Base-by-base conservation (phyloP, 2,797 vertebrate genomes). In the Falco biarmicus region DNA sequence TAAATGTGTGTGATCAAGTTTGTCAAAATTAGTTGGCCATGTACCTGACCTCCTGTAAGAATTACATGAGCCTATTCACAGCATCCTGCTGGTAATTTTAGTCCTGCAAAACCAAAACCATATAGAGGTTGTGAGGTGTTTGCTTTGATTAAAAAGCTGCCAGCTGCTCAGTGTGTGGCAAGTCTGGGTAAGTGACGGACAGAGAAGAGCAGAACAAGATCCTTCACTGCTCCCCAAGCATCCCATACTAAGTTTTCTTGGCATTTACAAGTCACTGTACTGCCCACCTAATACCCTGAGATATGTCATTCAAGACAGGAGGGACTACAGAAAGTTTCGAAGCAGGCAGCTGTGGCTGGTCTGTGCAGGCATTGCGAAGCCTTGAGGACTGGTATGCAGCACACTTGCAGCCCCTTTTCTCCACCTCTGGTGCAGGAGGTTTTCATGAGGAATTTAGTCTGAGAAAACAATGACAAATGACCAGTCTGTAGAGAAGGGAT, bases 391-490 rank as follows among this genome's bases (percentile, higher is more conserved):
- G 50, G 14, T 69, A 43, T 51, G 37, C n/a, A 70, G n/a, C 37
- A 48, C 7, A 5, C 68, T 69, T 87, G 45, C 34, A 93, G 31
- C 15, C 17, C 34, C 31, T 75, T 80, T 71, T 74, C 60, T 89
- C 39, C 26, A 34, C 7, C 6, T 66, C 75, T 39, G 15, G 60
- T 87, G 47, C 26, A 89, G 15, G 39, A 78, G 50, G 45, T 84
- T 79, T 70, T 90, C 66, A 17, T 53, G 63, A 28, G 14, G 43
- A 89, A 87, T 89, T 94, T 74, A 80, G 45, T 43, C 65, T 71
- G 75, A 94, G 61, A 85, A 91, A 89, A 93, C 66, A 88, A 32
- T 85, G 86, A 90, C 71, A 92, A 95, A 95, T 78, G 71, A 56
- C 53, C 11, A 3, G 68, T 51, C 57, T 89, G 51, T 51, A 64